Percentiles rank a stretch among this genome's conserved stretches.
These are phyloP conservation scores for Characodon lateralis DNA, from an alignment of 2,797 vertebrate genomes.

Conservation along the genomic window DNA sequence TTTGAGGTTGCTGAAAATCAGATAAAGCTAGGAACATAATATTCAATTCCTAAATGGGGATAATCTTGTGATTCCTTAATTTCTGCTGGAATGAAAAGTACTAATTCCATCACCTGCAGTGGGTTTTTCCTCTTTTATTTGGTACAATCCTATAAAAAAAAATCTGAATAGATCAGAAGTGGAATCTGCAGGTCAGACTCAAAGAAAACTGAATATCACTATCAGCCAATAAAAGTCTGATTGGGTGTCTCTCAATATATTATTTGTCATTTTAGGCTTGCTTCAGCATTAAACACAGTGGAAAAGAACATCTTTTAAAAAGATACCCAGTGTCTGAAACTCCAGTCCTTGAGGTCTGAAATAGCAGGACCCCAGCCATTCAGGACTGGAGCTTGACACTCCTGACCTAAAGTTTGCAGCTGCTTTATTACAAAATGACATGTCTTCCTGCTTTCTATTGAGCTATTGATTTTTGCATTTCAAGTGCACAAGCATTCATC, in stretches of 20 bases:
- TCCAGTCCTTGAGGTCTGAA: not conserved
- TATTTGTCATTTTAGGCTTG: no score
- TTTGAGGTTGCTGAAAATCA: not conserved
- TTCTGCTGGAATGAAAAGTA: not conserved
- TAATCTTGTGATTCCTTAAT: not conserved
- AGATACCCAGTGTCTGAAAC: not conserved
- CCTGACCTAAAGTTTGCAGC: not conserved
- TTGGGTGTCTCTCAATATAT: not conserved
- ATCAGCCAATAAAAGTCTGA: not conserved
- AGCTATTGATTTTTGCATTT: not conserved
- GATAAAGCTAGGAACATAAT: not conserved
- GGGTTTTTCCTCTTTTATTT: not conserved
- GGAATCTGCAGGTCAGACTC: not conserved
- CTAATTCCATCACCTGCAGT: not conserved
- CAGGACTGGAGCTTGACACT: not conserved
- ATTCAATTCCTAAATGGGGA: no score
- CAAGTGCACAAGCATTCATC: not conserved
- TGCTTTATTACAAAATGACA: not conserved
- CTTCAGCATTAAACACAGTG: no score
- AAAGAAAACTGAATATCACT: not conserved
- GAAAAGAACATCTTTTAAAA: not conserved
- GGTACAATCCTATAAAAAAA: not conserved
- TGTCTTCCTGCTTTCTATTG: not conserved
- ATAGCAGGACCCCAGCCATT: not conserved
- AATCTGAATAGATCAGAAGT: not conserved